phyloP scores from a whole-genome alignment of 1,140 invertebrate species.

The Trichonephila clavipes region DNA sequence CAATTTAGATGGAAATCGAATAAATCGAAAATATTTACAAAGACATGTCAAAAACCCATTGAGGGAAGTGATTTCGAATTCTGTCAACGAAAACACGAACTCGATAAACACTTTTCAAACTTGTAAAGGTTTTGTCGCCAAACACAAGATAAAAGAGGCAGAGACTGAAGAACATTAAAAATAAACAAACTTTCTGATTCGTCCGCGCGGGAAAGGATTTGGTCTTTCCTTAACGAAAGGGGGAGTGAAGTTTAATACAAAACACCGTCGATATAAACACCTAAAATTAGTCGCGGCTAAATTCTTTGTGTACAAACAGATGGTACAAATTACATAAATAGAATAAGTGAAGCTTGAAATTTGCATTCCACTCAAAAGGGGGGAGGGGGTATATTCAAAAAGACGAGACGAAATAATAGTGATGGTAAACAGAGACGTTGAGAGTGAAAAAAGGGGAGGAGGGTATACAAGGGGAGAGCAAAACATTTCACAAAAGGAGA shows the following conservation, averaged over 20 bases:
- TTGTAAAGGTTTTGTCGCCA: not conserved
- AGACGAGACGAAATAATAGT: not conserved
- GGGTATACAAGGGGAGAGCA: not conserved
- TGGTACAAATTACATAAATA: slow-evolving; percentile 19
- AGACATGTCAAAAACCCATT: not conserved
- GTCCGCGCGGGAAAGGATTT: not conserved
- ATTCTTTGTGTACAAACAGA: slow-evolving; percentile 37
- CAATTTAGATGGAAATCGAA: too few relatives aligned
- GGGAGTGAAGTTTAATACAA: not conserved
- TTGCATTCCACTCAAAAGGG: not conserved
- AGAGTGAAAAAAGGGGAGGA: not conserved
- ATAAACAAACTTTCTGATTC: slow-evolving; percentile 2
- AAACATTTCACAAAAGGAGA: not conserved
- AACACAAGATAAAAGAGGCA: not conserved
- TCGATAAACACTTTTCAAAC: not conserved
- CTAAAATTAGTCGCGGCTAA: slow-evolving; percentile 15
- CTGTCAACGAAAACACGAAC: not conserved
- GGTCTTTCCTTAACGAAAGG: not conserved
- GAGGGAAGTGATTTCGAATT: not conserved
- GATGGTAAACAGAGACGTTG: not conserved
- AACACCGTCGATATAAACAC: not conserved
- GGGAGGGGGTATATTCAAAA: not conserved
- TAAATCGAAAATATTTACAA: too few relatives aligned
- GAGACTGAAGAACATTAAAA: not conserved
- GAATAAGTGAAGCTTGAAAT: slow-evolving; percentile 27